A percentile compares a stretch with the other conserved stretches of the same genome.
Conservation (phyloP, 2,113 vertebrate species). For the Melanerpes aurifrons region DNA sequence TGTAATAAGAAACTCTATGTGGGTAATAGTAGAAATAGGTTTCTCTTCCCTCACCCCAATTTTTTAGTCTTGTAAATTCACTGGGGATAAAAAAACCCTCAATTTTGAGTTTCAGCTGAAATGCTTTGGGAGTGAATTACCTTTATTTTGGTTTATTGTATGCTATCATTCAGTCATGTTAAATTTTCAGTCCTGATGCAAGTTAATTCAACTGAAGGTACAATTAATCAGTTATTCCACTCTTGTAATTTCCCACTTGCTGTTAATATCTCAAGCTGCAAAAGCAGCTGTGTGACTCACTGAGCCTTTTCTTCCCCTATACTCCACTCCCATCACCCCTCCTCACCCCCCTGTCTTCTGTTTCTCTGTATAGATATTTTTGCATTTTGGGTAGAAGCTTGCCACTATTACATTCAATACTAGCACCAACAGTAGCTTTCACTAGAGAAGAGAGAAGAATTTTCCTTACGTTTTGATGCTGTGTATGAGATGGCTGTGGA, state of each 20-base stretch:
- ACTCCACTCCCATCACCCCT: no score
- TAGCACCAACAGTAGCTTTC: not conserved
- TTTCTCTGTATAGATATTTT: not conserved
- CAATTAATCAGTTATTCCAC: not conserved
- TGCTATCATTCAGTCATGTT: not conserved
- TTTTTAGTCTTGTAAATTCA: not conserved
- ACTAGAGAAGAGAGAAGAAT: accelerated
- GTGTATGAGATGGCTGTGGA: not conserved
- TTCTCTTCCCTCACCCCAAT: accelerated
- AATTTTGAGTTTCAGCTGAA: not conserved
- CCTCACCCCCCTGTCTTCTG: no score
- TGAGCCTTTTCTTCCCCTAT: not conserved
- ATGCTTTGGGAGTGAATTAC: not conserved
- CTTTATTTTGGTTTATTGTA: not conserved
- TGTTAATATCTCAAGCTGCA: not conserved
- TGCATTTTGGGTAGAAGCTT: not conserved
- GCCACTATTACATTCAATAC: not conserved
- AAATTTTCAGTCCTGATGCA: not conserved
- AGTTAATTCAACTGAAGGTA: not conserved
- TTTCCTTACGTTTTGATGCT: not conserved
- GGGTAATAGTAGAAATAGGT: no score
- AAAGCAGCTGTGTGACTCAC: not conserved
- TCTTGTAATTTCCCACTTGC: not conserved
- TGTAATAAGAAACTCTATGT: no score
- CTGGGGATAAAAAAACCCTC: not conserved